Percentiles rank a stretch among this genome's conserved stretches.
phyloP scores from a whole-genome alignment of 2,797 vertebrate genomes.

The Helarctos malayanus region DNA sequence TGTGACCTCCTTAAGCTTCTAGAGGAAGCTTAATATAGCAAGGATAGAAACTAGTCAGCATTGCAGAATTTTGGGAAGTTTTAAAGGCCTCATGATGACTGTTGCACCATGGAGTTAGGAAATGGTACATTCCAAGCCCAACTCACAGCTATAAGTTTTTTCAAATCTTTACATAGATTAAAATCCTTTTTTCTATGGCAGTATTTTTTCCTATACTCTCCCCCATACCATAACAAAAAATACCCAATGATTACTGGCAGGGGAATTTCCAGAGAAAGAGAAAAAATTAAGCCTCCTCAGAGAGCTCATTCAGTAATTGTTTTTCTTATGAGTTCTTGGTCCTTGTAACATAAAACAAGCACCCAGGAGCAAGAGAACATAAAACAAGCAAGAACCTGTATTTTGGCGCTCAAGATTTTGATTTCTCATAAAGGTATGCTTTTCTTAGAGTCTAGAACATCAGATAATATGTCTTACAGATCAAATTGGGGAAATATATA shows the following conservation, averaged over 20 bases:
- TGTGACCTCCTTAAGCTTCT: background rate
- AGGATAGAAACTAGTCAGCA: background rate
- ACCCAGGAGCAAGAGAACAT: background rate
- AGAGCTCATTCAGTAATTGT: background rate
- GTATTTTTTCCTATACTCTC: background rate
- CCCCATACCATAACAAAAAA: background rate
- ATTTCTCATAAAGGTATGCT: background rate
- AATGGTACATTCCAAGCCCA: background rate
- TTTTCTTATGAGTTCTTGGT: background rate
- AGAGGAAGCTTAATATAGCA: background rate
- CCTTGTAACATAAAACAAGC: background rate
- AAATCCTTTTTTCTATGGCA: background rate
- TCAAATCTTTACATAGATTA: background rate
- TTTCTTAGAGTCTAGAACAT: background rate
- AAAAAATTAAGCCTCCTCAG: background rate
- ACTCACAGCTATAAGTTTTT: background rate
- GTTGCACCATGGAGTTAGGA: background rate
- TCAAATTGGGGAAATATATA: background rate
- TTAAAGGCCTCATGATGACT: background rate
- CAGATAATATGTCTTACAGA: background rate
- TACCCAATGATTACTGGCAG: background rate
- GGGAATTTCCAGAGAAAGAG: background rate
- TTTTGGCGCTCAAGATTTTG: slow-evolving; percentile 17
- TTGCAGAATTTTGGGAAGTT: background rate
- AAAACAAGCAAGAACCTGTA: background rate